phyloP scores from a whole-genome alignment of 2,888 invertebrate genomes.

The Trachelus stipa region DNA sequence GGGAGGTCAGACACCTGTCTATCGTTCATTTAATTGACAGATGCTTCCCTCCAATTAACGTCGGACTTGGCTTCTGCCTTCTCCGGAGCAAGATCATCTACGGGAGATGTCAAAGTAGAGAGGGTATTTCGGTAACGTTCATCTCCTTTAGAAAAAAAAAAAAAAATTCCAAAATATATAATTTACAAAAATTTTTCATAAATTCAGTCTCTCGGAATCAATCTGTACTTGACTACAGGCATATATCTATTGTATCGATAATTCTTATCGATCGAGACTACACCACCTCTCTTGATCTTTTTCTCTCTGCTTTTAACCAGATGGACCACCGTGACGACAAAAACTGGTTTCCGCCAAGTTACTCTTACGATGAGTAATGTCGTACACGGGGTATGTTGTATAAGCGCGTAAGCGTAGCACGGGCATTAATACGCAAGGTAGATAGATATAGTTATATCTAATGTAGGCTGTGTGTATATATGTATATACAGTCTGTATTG shows the following conservation, averaged over 20 bases:
- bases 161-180: too few species aligned
- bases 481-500: neutral
- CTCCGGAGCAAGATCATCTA: neutral
- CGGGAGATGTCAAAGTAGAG: too few species aligned
- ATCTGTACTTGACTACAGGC: too few species aligned
- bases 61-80: neutral
- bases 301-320: too few species aligned
- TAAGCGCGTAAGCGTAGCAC: constrained; percentile 27
- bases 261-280: too few species aligned
- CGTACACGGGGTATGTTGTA: neutral
- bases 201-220: too few species aligned
- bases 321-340: neutral
- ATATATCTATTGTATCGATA: too few species aligned
- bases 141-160: too few species aligned
- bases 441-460: constrained; percentile 27
- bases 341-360: constrained; percentile 3
- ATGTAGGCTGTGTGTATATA: neutral
- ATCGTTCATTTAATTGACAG: constrained; percentile 2
- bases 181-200: too few species aligned
- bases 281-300: too few species aligned
- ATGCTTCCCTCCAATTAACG: constrained; percentile 5
- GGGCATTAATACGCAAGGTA: constrained; percentile 36
- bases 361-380: constrained; percentile 4
- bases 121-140: too few species aligned
- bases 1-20: constrained; percentile 5